Conservation (phyloP, 2,113 vertebrate genomes). For the Bubo bubo region DNA sequence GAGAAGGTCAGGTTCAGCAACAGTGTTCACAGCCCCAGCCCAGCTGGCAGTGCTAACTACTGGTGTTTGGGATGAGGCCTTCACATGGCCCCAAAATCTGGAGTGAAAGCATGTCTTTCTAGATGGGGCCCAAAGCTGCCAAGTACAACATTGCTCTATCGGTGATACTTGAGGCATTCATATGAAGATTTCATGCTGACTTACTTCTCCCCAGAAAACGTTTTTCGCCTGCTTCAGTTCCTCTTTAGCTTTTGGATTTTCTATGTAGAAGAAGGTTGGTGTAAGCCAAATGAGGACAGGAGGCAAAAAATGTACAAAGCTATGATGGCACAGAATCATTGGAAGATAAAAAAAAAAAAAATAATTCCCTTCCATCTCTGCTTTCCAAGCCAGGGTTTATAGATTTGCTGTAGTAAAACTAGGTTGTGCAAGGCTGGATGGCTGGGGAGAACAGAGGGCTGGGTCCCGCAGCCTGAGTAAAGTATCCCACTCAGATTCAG, state of each 20-base stretch:
- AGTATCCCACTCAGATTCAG: not conserved
- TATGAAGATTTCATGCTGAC: not conserved
- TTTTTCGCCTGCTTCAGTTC: not conserved
- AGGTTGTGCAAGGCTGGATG: not conserved
- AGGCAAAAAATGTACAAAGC: not conserved
- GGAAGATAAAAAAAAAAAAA: not conserved
- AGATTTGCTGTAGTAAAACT: not conserved
- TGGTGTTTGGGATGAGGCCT: not conserved
- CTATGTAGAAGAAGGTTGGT: not conserved
- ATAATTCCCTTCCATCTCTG: not conserved
- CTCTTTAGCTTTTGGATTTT: not conserved
- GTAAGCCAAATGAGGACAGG: not conserved
- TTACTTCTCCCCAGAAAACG: not conserved
- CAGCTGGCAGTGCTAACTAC: not conserved
- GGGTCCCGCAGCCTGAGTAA: not conserved
- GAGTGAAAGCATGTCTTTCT: not conserved
- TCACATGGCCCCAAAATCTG: not conserved
- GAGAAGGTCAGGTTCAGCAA: not conserved
- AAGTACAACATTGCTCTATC: not conserved
- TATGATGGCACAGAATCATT: not conserved
- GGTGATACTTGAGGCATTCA: accelerated
- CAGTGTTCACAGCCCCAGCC: not conserved
- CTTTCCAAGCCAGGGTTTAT: not conserved
- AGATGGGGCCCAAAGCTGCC: not conserved
- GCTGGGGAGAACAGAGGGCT: not conserved